These are phyloP conservation scores for Pteria penguin DNA, from an alignment of 2,888 invertebrate genomes.

Conservation along the genomic window DNA sequence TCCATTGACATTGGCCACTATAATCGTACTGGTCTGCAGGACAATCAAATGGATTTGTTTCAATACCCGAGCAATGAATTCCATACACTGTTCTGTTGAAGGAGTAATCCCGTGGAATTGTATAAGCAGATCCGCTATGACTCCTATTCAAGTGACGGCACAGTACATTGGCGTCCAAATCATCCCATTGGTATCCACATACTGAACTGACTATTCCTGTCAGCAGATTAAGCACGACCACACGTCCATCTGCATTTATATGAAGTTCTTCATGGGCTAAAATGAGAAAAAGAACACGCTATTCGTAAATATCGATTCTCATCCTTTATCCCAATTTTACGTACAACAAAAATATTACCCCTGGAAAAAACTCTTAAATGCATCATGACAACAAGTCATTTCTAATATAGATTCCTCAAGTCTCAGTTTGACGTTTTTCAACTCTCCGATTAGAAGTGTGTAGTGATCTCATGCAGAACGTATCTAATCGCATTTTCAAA, in stretches of 20 bases:
- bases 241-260: background rate
- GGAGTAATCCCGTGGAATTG: background rate
- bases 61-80: background rate
- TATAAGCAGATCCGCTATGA: background rate
- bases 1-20: background rate
- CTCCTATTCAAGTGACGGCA: conserved; percentile 15
- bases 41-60: background rate
- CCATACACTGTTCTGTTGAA: conserved; percentile 4
- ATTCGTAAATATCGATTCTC: too few relatives aligned
- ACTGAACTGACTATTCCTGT: conserved; percentile 1
- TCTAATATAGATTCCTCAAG: too few relatives aligned
- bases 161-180: conserved; percentile 15
- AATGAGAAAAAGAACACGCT: too few relatives aligned
- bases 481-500: too few relatives aligned
- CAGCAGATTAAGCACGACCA: background rate
- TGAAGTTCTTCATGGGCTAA: background rate
- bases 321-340: too few relatives aligned
- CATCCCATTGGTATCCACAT: conserved; percentile 19
- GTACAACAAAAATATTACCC: too few relatives aligned
- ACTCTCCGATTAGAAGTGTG: too few relatives aligned
- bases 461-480: too few relatives aligned
- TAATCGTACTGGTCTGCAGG: background rate
- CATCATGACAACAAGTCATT: too few relatives aligned
- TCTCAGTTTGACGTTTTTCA: too few relatives aligned
- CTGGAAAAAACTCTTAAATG: too few relatives aligned